Percentiles rank a stretch among this genome's conserved stretches.
Evolutionary conservation across 2,888 invertebrate species (phyloP).

Genomic region (Drosophila quinaria): DNA sequence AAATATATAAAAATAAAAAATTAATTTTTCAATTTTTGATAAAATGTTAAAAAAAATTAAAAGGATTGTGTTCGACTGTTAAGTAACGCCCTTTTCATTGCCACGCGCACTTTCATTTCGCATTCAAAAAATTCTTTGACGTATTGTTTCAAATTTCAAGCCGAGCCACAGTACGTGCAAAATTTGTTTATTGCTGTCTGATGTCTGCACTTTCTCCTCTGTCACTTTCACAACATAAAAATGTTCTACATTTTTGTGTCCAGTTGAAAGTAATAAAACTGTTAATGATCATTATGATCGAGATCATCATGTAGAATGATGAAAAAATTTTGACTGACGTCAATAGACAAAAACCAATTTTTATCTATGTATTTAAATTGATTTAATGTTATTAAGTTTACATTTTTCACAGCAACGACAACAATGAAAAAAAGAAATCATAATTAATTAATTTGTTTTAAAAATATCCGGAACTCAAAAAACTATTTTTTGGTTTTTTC

Average conservation of each 20-base stretch:
- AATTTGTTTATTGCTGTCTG: conserved; percentile 7
- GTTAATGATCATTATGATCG: background rate
- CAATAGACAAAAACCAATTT: conserved; percentile 34
- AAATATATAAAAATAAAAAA: too few relatives aligned
- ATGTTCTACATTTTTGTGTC: conserved; percentile 14
- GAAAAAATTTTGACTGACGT: conserved; percentile 31
- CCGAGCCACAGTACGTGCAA: too few relatives aligned
- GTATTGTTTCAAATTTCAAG: too few relatives aligned
- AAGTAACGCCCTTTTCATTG: too few relatives aligned
- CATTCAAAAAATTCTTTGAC: too few relatives aligned
- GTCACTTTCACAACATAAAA: conserved; percentile 3
- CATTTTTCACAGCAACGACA: background rate
- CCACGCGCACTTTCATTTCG: too few relatives aligned
- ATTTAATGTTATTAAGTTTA: conserved; percentile 26
- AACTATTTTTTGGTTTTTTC: background rate
- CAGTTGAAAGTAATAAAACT: conserved; percentile 18
- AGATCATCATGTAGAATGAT: background rate
- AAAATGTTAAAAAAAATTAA: too few relatives aligned
- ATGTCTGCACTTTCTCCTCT: conserved; percentile 9
- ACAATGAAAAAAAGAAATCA: conserved; percentile 11
- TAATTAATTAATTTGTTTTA: conserved; percentile 50
- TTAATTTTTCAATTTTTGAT: too few relatives aligned
- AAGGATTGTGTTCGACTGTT: too few relatives aligned
- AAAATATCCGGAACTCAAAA: conserved; percentile 10
- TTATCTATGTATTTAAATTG: conserved; percentile 2